Conservation (phyloP, 2,888 invertebrate genomes). For the Protonemura montana region DNA sequence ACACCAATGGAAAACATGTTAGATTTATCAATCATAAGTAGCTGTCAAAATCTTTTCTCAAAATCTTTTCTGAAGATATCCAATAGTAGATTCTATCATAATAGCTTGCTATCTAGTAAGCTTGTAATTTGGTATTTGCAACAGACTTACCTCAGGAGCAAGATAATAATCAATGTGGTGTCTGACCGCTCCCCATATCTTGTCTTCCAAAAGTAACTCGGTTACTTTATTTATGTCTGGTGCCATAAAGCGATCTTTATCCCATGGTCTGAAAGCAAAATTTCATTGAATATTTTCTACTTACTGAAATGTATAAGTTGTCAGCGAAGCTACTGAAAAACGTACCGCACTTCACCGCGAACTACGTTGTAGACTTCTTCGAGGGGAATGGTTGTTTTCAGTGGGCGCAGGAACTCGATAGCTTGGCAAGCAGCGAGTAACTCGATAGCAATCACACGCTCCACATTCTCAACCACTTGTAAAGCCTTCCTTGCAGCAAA, state of each 20-base stretch:
- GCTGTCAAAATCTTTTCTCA: no score
- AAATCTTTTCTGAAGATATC: no score
- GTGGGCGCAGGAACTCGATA: slow-evolving; percentile 70
- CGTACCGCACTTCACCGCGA: slow-evolving; percentile 61
- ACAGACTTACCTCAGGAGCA: slow-evolving; percentile 57
- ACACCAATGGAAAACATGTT: no score
- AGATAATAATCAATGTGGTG: slow-evolving; percentile 60
- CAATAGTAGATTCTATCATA: no score
- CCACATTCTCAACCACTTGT: slow-evolving; percentile 63
- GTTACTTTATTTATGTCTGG: slow-evolving; percentile 70
- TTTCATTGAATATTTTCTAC: neutral
- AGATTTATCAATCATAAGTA: no score
- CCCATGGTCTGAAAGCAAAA: slow-evolving; percentile 62
- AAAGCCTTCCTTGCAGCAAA: slow-evolving; percentile 71
- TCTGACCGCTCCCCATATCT: slow-evolving; percentile 65
- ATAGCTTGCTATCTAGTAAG: no score
- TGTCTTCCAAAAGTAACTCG: slow-evolving; percentile 60
- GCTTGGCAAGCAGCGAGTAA: slow-evolving; percentile 72
- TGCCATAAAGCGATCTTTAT: slow-evolving; percentile 70
- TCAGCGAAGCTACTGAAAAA: neutral
- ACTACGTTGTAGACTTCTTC: slow-evolving; percentile 70
- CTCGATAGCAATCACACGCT: slow-evolving; percentile 70
- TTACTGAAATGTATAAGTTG: neutral
- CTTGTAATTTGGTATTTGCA: no score
- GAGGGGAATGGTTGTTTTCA: slow-evolving; percentile 68